These are phyloP conservation scores for Taxidea taxus DNA, from an alignment of 2,113 vertebrate genomes.

Conservation along the genomic window DNA sequence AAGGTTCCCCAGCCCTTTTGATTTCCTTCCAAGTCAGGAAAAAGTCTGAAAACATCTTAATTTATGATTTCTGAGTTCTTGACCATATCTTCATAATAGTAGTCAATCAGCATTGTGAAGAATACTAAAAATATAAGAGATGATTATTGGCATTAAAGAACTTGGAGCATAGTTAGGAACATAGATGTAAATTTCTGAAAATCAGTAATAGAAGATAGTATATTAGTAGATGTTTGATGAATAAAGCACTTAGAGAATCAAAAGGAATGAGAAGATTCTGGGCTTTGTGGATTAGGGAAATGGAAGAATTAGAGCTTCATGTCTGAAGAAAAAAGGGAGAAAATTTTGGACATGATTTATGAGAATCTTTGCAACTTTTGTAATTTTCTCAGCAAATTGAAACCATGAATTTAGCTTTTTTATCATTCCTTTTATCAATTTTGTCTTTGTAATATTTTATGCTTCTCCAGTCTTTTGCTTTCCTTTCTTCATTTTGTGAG, in stretches of 20 bases:
- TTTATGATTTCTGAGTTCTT: neutral
- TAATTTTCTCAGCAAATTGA: slow-evolving; percentile 11
- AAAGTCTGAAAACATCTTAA: neutral
- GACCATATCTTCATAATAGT: neutral
- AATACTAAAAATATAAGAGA: neutral
- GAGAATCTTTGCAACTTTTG: slow-evolving; percentile 13
- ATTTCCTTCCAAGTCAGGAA: neutral
- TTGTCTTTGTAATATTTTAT: slow-evolving; percentile 22
- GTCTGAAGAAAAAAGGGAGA: neutral
- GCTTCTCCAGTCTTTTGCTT: neutral
- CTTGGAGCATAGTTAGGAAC: neutral
- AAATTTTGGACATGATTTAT: neutral
- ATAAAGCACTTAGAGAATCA: neutral
- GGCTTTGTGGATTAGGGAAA: neutral
- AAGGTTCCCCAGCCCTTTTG: neutral
- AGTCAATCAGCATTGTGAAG: neutral
- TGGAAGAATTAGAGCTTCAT: slow-evolving; percentile 30
- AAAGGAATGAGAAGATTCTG: slow-evolving; percentile 23
- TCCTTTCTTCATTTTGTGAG: slow-evolving; percentile 37
- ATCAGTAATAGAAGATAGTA: neutral
- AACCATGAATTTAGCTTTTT: slow-evolving; percentile 16
- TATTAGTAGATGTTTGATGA: neutral
- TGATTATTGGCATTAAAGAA: neutral
- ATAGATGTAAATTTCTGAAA: neutral
- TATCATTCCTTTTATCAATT: neutral